phyloP scores from a whole-genome alignment of 2,797 vertebrate genomes.

The Momotus momota region DNA sequence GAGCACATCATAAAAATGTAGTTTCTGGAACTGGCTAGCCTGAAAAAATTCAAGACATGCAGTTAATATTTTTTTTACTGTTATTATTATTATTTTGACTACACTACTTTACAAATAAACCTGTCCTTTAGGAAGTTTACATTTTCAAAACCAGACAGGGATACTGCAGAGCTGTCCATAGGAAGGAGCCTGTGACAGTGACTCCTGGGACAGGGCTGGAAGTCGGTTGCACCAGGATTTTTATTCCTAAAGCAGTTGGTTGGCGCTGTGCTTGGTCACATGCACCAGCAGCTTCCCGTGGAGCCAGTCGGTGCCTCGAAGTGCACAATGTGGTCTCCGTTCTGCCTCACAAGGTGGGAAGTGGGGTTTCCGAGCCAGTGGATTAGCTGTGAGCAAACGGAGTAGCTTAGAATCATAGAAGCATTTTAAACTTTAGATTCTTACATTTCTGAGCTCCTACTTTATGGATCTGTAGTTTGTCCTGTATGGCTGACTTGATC shows the following conservation, averaged over 20 bases:
- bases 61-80: not conserved
- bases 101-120: not conserved
- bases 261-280: not conserved
- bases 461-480: not conserved
- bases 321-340: not conserved
- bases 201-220: not conserved
- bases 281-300: not conserved
- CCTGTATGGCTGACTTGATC: not conserved
- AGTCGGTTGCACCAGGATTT: accelerated
- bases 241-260: not conserved
- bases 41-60: not conserved
- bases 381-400: not conserved
- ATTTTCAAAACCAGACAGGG: not conserved
- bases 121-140: constrained; percentile 29
- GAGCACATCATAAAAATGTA: not conserved
- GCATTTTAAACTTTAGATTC: not conserved
- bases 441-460: not conserved
- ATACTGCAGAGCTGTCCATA: not conserved
- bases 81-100: not conserved
- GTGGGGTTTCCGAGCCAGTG: not conserved
- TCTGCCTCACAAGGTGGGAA: not conserved
- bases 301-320: not conserved
- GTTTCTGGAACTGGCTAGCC: not conserved
- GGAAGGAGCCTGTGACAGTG: not conserved
- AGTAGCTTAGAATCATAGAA: not conserved